Base-by-base conservation (phyloP, 1,140 invertebrate species). In the Bombus soroeensis region DNA sequence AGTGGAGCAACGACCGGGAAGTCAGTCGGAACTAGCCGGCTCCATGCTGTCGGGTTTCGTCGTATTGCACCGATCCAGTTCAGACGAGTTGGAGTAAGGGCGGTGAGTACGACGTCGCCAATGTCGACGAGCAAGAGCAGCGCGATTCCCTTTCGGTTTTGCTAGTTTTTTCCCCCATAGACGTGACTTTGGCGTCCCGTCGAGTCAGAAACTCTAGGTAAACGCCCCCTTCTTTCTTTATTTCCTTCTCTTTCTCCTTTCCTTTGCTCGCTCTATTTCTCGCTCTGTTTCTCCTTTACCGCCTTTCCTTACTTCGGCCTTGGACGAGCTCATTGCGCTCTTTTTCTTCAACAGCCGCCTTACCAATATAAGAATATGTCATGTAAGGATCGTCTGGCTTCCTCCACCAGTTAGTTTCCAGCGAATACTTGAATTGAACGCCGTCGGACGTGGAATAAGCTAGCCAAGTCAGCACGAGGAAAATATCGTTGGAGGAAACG, bases 1-100 rank as follows among this genome's bases (percentile, higher is more conserved):
- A 94, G 91, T 94, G 78, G 94, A 94, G 90, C 94, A 94, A 94
- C 91, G 93, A 94, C 93, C 94, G 64, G 72, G 80, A 85, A 85
- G 85, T 78, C 78, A 91, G 92, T 83, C 87, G 88, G 89, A 94
- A 90, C 91, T 91, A 81, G 89, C 87, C 88, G 93, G 93, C 93
- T 93, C 92, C 94, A 81, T 88, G 90, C 89, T 93, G 92, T 92
- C 94, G 92, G 92, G 87, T 89, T 91, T 92, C 93, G 87, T 90
- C 87, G 92, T 93, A 93, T 90, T 93, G 91, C 92, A 91, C 91
- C 91, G 91, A 93, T 91, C 91, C 88, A 91, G 90, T 91, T 93
- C 78, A 90, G 87, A 88, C 85, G 71, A 88, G 66, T 32, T 34
- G 34, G 87, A 83, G 78, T 85, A 88, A 91, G 88, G 90, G 43